Conservation (phyloP, 2,888 invertebrate genomes). For the Clepsis dumicolana region DNA sequence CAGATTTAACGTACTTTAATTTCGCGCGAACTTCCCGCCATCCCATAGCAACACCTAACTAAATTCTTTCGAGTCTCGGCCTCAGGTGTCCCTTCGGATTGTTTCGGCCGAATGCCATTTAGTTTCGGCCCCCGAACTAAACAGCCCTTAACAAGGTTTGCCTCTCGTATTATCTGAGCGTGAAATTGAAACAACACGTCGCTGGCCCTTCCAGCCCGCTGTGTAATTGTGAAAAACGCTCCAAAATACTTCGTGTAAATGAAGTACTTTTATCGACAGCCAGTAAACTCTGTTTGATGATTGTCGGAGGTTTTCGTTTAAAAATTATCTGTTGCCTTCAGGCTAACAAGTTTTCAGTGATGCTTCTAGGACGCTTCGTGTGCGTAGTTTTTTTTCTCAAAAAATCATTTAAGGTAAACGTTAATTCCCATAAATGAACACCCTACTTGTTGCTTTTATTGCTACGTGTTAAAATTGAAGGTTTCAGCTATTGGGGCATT, state of each 20-base stretch:
- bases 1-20: slow-evolving; percentile 1
- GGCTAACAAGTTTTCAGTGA: background rate
- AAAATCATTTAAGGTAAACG: too few relatives aligned
- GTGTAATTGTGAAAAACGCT: slow-evolving; percentile 44
- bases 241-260: slow-evolving; percentile 36
- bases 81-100: slow-evolving; percentile 69
- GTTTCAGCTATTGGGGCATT: too few relatives aligned
- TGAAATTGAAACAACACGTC: slow-evolving; percentile 47
- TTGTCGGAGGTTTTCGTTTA: slow-evolving; percentile 1
- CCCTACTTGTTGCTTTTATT: too few relatives aligned
- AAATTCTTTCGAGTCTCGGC: slow-evolving; percentile 56
- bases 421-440: too few relatives aligned
- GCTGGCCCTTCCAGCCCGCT: slow-evolving; percentile 36
- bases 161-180: slow-evolving; percentile 52
- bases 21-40: slow-evolving; percentile 19
- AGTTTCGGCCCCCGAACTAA: slow-evolving; percentile 57
- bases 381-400: too few relatives aligned
- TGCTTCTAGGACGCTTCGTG: background rate
- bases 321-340: background rate
- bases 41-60: slow-evolving; percentile 50
- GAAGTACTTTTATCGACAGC: slow-evolving; percentile 22
- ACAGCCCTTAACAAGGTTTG: slow-evolving; percentile 62
- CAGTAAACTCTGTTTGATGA: background rate
- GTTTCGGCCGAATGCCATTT: slow-evolving; percentile 67
- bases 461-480: too few relatives aligned